phyloP scores from a whole-genome alignment of 2,113 vertebrate species.

The Amphiprion percula region DNA sequence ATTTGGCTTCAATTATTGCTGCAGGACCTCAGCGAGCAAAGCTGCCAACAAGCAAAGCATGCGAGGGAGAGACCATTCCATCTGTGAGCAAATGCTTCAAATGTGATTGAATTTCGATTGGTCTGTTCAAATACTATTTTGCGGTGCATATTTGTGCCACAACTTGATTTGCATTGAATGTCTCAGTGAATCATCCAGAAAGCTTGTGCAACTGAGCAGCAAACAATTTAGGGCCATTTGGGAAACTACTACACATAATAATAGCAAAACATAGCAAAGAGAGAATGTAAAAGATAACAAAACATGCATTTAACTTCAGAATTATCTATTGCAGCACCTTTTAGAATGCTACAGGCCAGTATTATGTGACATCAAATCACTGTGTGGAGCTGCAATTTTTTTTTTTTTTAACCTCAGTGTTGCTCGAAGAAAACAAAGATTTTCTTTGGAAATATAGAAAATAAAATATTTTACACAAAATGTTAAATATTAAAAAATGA shows the following conservation, averaged over 20 bases:
- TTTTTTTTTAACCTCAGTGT: not conserved
- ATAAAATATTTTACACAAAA: not conserved
- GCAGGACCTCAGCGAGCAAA: constrained; percentile 32
- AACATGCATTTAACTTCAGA: not conserved
- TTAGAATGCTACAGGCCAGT: not conserved
- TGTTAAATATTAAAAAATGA: not conserved
- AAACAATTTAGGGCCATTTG: constrained; percentile 38
- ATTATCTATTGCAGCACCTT: not conserved
- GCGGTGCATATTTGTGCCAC: constrained; percentile 22
- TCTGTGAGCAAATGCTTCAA: constrained; percentile 51
- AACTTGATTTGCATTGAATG: constrained; percentile 43
- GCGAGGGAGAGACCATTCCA: constrained; percentile 37
- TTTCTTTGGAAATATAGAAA: not conserved
- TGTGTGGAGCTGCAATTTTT: not conserved
- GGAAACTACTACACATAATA: constrained; percentile 2
- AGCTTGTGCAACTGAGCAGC: constrained; percentile 21
- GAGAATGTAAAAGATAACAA: constrained; percentile 1
- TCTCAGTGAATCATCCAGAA: constrained; percentile 22
- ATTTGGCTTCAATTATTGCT: constrained; percentile 44
- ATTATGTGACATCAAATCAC: not conserved
- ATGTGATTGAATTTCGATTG: constrained; percentile 27
- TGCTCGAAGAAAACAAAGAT: not conserved
- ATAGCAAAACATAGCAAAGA: not conserved
- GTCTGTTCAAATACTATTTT: constrained; percentile 29
- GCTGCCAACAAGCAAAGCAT: constrained; percentile 33